These are phyloP conservation scores for Stictonetta naevosa DNA, from an alignment of 2,113 vertebrate species.

Conservation along the genomic window DNA sequence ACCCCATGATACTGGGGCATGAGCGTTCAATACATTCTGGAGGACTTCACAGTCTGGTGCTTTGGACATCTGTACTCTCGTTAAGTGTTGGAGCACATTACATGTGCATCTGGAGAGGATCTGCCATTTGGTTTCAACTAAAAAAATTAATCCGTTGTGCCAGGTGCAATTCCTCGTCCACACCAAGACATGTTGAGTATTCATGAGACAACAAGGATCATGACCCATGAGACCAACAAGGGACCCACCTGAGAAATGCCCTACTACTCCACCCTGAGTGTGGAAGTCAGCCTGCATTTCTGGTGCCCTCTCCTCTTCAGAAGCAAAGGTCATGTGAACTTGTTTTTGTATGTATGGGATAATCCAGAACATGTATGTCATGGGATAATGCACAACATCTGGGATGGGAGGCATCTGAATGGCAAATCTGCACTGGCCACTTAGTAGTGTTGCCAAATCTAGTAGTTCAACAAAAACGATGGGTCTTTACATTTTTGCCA, in stretches of 20 bases:
- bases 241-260: not conserved
- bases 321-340: not conserved
- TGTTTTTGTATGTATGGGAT: not conserved
- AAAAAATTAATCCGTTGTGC: not conserved
- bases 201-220: not conserved
- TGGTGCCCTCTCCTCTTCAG: not conserved
- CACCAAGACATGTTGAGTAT: not conserved
- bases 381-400: not conserved
- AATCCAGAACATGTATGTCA: not conserved
- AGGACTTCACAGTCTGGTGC: not conserved
- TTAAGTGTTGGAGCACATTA: not conserved
- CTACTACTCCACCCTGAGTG: rapidly evolving
- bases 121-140: not conserved
- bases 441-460: not conserved
- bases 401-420: not conserved
- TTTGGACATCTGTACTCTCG: not conserved
- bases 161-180: not conserved
- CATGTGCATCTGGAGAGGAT: not conserved
- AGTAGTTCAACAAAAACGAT: not conserved
- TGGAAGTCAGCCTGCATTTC: not conserved
- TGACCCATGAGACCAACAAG: too few species aligned
- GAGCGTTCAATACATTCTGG: not conserved
- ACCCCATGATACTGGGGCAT: rapidly evolving
- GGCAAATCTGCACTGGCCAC: not conserved
- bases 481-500: not conserved